phyloP scores from a whole-genome alignment of 1,140 invertebrate species.

The Tachypleus tridentatus region DNA sequence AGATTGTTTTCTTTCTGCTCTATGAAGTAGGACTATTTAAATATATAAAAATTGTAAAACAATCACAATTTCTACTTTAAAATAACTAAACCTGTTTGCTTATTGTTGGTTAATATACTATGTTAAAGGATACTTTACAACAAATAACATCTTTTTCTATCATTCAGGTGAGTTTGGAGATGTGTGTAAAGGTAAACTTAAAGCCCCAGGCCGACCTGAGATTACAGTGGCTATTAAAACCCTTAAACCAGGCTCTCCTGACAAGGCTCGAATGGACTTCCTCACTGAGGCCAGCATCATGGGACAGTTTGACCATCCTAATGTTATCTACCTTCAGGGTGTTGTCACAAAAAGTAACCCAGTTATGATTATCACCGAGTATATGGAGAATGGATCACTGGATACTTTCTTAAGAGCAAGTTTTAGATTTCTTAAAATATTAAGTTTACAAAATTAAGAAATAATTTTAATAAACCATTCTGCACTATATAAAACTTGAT shows the following conservation, averaged over 20 bases:
- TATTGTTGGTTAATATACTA: no score
- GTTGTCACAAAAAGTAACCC: conserved; percentile 99
- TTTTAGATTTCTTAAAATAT: conserved; percentile 6
- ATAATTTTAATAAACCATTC: no score
- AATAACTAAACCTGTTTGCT: no score
- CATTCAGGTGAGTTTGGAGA: conserved; percentile 83
- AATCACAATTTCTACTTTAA: no score
- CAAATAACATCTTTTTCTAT: conserved; percentile 2
- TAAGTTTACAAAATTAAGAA: no score
- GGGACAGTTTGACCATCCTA: conserved; percentile 99
- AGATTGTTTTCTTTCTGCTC: no score
- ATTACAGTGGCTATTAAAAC: conserved; percentile 84
- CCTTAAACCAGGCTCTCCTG: conserved; percentile 84
- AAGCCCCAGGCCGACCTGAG: conserved; percentile 61
- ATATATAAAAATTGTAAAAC: no score
- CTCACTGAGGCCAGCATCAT: conserved; percentile 93
- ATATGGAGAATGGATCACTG: conserved; percentile 98
- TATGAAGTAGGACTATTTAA: no score
- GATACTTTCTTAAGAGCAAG: conserved; percentile 89
- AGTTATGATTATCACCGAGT: conserved; percentile 99
- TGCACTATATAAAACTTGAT: no score
- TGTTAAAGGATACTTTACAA: no score
- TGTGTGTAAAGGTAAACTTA: conserved; percentile 86
- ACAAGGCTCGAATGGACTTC: conserved; percentile 93
- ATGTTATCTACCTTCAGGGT: conserved; percentile 97